Base-by-base conservation (phyloP, 1,140 invertebrate species). In the Lordiphosa clarofinis region DNA sequence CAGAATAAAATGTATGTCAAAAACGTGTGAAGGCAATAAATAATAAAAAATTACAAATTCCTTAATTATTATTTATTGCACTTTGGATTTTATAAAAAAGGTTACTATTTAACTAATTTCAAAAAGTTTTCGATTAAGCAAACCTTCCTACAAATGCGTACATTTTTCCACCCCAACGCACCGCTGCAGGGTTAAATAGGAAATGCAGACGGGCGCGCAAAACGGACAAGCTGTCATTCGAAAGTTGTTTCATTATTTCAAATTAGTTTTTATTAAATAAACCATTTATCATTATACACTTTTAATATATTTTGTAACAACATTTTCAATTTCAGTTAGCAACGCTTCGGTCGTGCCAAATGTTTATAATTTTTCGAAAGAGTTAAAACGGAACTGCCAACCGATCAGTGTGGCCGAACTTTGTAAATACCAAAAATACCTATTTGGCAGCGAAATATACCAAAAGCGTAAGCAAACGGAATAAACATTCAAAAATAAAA, bases 351-450 rank as follows among this genome's bases (percentile, higher is more conserved):
- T 7, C 7, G 8, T 21, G 24, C 43, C 53, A 46, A 42, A 68
- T 59, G 21, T n/a, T 37, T 39, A n/a, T 28, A 15, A 9, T 31
- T 31, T 31, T 31, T 31, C 28, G 28, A 31, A 28, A 6, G 24
- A 28, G 24, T 7, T 28, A 7, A 13, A 43, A 49, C 31, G 10
- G 38, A 50, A 50, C 33, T 60, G 53, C 33, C 53, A 39, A 15
- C 4, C 6, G 12, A 6, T 36, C 46, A 31, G 5, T 46, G 5
- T 33, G 43, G 43, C 33, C 21, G 33, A 33, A n/a, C 33, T 39
- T 24, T 24, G 12, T n/a, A n/a, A 44, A 67, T 46, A 46, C 48
- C 21, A 50, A 54, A 46, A 36, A 56, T 38, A 56, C 52, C 38
- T 44, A 48, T 21, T 2, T 12, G 7, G 12, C 4, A 46, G 57